Conservation (phyloP, 2,888 invertebrate genomes). For the Mycalesis mineus region DNA sequence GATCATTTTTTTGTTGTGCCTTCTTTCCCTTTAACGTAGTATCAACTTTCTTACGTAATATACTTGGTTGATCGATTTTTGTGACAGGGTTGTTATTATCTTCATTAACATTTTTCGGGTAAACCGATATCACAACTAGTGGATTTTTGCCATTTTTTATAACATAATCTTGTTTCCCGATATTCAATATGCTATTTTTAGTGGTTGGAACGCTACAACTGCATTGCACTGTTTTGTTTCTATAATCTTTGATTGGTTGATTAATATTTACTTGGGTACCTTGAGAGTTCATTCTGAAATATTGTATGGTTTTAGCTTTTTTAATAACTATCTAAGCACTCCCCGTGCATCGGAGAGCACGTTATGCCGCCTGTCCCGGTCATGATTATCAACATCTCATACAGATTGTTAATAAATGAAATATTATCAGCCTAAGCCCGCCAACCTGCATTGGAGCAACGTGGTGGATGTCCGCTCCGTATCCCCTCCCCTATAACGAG, state of each 20-base stretch:
- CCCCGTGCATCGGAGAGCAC: no score
- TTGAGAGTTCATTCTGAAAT: conserved; percentile 30
- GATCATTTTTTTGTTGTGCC: neutral
- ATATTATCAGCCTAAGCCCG: no score
- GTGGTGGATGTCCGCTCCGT: no score
- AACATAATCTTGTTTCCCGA: conserved; percentile 25
- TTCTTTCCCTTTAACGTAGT: neutral
- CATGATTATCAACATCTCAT: no score
- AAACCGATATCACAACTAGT: conserved; percentile 65
- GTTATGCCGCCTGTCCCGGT: no score
- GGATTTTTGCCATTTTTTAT: conserved; percentile 45
- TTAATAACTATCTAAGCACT: no score
- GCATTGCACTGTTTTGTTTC: conserved; percentile 46
- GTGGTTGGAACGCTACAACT: conserved; percentile 31
- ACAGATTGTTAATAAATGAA: no score
- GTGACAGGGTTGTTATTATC: conserved; percentile 30
- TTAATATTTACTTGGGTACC: conserved; percentile 55
- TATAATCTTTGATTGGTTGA: conserved; percentile 26
- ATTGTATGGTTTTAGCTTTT: neutral
- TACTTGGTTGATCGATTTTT: conserved; percentile 25
- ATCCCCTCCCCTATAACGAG: no score
- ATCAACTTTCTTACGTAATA: conserved; percentile 17
- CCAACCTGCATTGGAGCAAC: no score
- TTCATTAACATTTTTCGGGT: conserved; percentile 44
- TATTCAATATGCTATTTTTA: conserved; percentile 22